Conservation (phyloP, 92 coral and sea anemone genomes). For the Scolanthus callimorphus region DNA sequence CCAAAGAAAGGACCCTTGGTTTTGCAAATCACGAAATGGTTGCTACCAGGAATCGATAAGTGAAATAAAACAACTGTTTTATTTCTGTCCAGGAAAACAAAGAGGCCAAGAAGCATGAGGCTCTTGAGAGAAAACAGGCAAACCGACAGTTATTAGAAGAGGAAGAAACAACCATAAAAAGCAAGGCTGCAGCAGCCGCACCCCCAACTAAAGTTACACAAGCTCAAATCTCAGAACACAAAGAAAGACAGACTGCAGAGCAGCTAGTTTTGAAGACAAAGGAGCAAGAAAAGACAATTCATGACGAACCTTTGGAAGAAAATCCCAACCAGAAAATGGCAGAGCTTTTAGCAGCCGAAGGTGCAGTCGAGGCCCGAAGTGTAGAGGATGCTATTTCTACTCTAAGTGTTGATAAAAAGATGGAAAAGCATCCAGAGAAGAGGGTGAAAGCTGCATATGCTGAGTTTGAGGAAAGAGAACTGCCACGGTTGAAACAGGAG, state of each 20-base stretch:
- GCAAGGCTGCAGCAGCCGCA: slow-evolving; percentile 25
- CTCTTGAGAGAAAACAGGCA: slow-evolving; percentile 67
- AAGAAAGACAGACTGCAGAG: slow-evolving; percentile 45
- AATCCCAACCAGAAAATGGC: slow-evolving; percentile 92
- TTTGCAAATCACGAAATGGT: too few species aligned
- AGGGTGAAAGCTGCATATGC: slow-evolving; percentile 90
- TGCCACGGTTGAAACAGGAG: slow-evolving; percentile 77
- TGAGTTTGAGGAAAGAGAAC: slow-evolving; percentile 78
- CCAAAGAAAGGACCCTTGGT: too few species aligned
- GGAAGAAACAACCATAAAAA: slow-evolving; percentile 61
- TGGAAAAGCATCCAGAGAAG: slow-evolving; percentile 87
- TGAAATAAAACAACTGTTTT: too few species aligned
- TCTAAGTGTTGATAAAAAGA: slow-evolving; percentile 48
- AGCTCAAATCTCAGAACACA: slow-evolving; percentile 57
- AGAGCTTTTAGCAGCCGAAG: slow-evolving; percentile 72
- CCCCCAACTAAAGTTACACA: slow-evolving; percentile 63
- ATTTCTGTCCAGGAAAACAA: slow-evolving; percentile 59
- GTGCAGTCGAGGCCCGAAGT: slow-evolving; percentile 89
- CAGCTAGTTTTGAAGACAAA: slow-evolving; percentile 9
- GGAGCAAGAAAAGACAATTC: slow-evolving; percentile 34
- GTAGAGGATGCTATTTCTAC: slow-evolving; percentile 95
- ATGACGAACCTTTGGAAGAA: slow-evolving; percentile 67
- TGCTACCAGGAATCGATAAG: too few species aligned
- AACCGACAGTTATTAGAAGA: slow-evolving; percentile 65
- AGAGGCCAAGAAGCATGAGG: slow-evolving; percentile 71